Evolutionary conservation across 30 jellyfish, hydroid and myxozoan species (phyloP).

Genomic region (Hydractinia echinata): DNA sequence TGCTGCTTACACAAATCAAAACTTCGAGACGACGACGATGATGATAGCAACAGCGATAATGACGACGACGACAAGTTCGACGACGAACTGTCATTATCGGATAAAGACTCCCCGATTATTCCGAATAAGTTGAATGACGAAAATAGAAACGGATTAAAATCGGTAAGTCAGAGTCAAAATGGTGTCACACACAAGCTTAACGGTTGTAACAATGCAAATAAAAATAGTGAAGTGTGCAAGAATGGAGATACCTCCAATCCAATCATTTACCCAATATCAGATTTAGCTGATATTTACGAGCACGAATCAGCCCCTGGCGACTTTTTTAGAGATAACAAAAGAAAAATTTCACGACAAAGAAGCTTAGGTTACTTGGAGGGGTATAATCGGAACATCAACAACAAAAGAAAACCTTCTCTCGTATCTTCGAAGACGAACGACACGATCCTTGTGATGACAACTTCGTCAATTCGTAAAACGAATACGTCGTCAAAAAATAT

Average conservation of each 20-base stretch:
- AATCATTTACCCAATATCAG: too few relatives aligned
- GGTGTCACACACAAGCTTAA: background rate
- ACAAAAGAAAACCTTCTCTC: background rate
- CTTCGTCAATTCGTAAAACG: background rate
- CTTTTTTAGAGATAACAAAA: background rate
- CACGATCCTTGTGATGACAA: background rate
- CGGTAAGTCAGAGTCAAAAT: background rate
- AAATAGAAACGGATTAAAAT: background rate
- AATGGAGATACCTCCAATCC: background rate
- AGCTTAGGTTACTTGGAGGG: background rate
- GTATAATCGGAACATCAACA: background rate
- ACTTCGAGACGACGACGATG: background rate
- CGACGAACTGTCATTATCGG: background rate
- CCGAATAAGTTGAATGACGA: background rate
- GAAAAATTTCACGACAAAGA: background rate
- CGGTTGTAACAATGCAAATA: background rate
- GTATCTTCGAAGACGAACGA: background rate
- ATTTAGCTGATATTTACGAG: too few relatives aligned
- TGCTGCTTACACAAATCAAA: conserved; percentile 5
- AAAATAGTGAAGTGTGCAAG: background rate
- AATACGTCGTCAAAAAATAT: background rate
- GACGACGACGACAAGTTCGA: background rate
- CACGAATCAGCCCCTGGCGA: background rate
- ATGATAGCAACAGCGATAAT: background rate
- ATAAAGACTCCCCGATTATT: background rate